Conservation (phyloP, 2,888 invertebrate genomes). For the Eupsilia transversa region DNA sequence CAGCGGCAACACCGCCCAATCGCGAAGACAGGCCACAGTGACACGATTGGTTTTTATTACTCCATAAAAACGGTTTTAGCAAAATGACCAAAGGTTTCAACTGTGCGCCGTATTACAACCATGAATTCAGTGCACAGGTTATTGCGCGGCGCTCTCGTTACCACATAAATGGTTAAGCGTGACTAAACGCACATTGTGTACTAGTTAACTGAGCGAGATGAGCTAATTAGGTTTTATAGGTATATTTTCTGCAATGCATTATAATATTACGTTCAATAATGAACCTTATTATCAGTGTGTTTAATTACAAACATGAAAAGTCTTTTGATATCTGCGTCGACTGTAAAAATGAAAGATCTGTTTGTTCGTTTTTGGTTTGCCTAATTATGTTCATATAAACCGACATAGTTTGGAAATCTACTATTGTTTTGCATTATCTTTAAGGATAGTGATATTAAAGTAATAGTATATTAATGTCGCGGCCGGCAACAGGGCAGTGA, state of each 20-base stretch:
- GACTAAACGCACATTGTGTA: slow-evolving; percentile 34
- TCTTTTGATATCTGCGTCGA: background rate
- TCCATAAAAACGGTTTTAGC: background rate
- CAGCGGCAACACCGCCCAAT: background rate
- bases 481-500: no score
- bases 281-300: background rate
- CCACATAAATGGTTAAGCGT: slow-evolving; percentile 29
- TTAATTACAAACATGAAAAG: background rate
- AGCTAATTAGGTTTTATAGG: slow-evolving; percentile 9
- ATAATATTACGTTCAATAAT: background rate
- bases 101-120: no score
- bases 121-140: background rate
- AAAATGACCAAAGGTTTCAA: background rate
- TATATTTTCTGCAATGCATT: slow-evolving; percentile 5
- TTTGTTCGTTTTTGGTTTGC: background rate
- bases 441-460: background rate
- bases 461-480: no score
- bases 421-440: background rate
- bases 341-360: background rate
- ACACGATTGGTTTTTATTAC: background rate
- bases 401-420: background rate
- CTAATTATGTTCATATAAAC: background rate
- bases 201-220: slow-evolving; percentile 23
- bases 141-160: slow-evolving; percentile 17
- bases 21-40: background rate